Evolutionary conservation across 2,113 vertebrate species (phyloP).

Genomic region (Heloderma charlesbogerti): DNA sequence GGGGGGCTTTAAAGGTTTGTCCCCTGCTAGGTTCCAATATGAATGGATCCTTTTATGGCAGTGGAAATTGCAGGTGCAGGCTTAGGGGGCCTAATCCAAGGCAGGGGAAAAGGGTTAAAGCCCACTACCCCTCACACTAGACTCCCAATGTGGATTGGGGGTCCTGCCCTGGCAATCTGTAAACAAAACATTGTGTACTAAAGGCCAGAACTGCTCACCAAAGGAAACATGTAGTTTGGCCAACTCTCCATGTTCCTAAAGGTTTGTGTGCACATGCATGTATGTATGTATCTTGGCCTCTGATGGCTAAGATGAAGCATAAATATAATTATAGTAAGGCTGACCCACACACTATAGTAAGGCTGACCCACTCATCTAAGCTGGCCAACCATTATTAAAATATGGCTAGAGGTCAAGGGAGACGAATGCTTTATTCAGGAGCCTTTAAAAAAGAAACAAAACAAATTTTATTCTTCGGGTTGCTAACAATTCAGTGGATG

Average conservation of each 20-base stretch:
- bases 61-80: not conserved
- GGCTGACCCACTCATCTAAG: not conserved
- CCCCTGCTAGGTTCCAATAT: too few species aligned
- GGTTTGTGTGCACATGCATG: not conserved
- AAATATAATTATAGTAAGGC: not conserved
- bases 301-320: not conserved
- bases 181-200: not conserved
- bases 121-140: not conserved
- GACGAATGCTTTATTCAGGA: not conserved
- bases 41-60: not conserved
- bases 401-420: not conserved
- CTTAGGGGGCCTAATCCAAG: not conserved
- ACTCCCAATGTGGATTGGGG: not conserved
- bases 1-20: too few species aligned
- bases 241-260: not conserved
- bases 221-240: not conserved
- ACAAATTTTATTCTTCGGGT: constrained; percentile 10
- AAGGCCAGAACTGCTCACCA: not conserved
- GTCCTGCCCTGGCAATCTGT: not conserved
- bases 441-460: not conserved
- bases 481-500: constrained; percentile 24
- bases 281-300: not conserved
- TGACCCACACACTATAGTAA: constrained; percentile 3
- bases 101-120: not conserved
- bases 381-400: not conserved